Evolutionary conservation across 2,113 vertebrate species (phyloP), one percentile per base, ranked within the genome.

Genomic region (Marmota monax): DNA sequence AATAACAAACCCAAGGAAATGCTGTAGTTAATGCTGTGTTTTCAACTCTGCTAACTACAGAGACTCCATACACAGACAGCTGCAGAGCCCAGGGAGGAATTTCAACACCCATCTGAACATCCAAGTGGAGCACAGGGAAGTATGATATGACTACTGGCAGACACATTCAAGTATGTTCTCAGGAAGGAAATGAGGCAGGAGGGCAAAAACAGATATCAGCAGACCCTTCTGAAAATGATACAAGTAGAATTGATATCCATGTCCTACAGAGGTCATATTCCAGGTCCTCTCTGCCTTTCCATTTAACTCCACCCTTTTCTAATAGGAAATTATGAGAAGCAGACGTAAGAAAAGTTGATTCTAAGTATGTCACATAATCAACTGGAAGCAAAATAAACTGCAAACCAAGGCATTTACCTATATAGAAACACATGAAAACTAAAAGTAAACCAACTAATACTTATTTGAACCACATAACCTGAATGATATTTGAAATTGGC

Each of bases 401-500:
- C 3, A 39, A 84, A 45, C 37, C 32, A 73, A 93, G 29, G n/a
- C 16, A 56, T 29, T 22, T 92, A 20, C 27, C 10, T 27, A 32
- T 20, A 77, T 0, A 18, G 0, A 67, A 20, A 29, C 1, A 51
- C 14, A 65, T 25, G n/a, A 90, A 80, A 80, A 25, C 29, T 29
- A 94, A 42, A 25, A 53, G 42, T 4, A 77, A 79, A 37, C 29
- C 39, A 42, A 78, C 2, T 2, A 17, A 88, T 4, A 78, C 96
- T 84, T 97, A 99, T 99, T 98, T 99, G 99, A 45, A 99, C 99
- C 7, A 99, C 99, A 0, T 99, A 99, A 58, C 99, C 99, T 70
- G 99, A 99, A 87, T 99, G 99, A 79, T 99, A 99, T 94, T 99
- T 99, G 97, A 99, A 99, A 98, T 99, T 99, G 82, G 99, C 97